Evolutionary conservation across 2,888 invertebrate genomes (phyloP), one percentile per base, ranked within the genome.

Genomic region (Congeria kusceri): DNA sequence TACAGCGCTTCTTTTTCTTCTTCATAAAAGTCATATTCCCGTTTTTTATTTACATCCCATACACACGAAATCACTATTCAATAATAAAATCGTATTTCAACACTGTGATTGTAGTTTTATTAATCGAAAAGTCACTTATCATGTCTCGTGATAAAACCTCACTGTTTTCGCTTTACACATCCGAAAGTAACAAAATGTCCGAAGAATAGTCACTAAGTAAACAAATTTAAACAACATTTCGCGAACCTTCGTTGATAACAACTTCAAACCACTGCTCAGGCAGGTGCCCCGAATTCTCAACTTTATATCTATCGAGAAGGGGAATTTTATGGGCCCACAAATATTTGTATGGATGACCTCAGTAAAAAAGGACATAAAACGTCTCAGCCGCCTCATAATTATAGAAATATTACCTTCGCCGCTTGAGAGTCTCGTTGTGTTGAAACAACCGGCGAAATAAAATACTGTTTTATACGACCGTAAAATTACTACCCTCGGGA

Each of bases 371-470:
- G 72, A 77, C 79, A 80, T 83, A 83, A 83, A 83, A 79, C 74
- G 83, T 83, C 83, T 79, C 77, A 63, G 65, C 73, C 77, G 62
- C 81, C 85, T 80, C 84, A 87, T 87, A 84, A 87, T 86, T 87
- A 87, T 84, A 83, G 87, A 87, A 86, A 87, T 86, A 87, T 86
- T 84, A 84, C 87, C 86, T 74, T 83, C 68, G 62, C 57, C 56
- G 83, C 83, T 83, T 83, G 79, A 77, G 80, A 80, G 65, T 77
- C 75, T 75, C 77, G 75, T 69, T 79, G 79, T 83, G 80, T 80
- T 83, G 83, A 83, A 83, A 76, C 80, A 76, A 68, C 64, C 58
- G 68, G 58, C 69, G 83, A 78, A 80, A 83, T 77, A 76, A 80
- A 80, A 80, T 73, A 83, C 78, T 28, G 74, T 79, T 68, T 78